Evolutionary conservation across 1,140 invertebrate genomes (phyloP).

Genomic region (Drosophila kikkawai): DNA sequence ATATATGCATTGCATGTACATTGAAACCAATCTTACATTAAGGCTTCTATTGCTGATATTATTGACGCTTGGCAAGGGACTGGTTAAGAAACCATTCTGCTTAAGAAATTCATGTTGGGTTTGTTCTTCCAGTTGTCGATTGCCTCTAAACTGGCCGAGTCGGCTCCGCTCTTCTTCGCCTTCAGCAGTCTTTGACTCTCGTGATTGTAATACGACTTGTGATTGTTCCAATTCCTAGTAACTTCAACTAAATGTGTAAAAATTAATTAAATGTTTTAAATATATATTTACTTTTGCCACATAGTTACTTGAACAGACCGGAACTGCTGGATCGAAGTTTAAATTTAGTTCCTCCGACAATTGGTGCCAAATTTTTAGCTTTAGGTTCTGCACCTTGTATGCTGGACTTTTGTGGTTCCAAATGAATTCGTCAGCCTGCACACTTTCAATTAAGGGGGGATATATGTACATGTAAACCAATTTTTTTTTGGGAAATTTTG

Average conservation of each 20-base stretch:
- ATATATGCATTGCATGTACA: too few species aligned
- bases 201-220: neutral
- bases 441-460: neutral
- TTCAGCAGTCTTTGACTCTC: neutral
- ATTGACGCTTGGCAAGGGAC: neutral
- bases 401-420: neutral
- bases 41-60: too few species aligned
- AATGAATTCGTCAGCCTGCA: neutral
- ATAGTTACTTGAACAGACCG: neutral
- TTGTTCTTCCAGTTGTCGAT: neutral
- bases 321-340: neutral
- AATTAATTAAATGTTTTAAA: neutral
- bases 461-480: too few species aligned
- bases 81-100: neutral
- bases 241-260: neutral
- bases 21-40: too few species aligned
- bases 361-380: neutral
- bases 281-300: neutral
- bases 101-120: neutral
- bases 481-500: too few species aligned
- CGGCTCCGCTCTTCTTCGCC: neutral
- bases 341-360: neutral
- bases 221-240: neutral
- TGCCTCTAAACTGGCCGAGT: neutral
- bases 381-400: neutral